Percentiles rank a stretch among this genome's conserved stretches.
phyloP scores from a whole-genome alignment of 2,797 vertebrate species.

The Myripristis jacobus region DNA sequence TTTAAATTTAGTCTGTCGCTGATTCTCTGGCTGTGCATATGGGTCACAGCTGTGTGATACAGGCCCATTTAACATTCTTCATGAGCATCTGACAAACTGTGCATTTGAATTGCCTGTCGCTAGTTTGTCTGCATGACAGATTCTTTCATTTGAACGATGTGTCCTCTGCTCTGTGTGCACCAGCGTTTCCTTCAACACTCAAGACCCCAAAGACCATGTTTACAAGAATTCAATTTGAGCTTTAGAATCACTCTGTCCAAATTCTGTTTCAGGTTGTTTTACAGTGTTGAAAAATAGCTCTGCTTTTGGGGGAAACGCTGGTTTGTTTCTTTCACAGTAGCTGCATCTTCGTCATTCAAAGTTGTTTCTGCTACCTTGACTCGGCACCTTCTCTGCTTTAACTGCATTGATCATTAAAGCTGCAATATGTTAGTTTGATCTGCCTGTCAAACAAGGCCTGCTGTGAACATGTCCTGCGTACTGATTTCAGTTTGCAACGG shows the following conservation, averaged over 20 bases:
- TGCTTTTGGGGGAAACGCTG: slow-evolving; percentile 38
- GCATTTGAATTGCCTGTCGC: slow-evolving; percentile 4
- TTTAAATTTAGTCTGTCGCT: slow-evolving; percentile 1
- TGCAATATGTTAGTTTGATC: neutral
- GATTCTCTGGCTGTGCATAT: neutral
- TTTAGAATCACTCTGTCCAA: neutral
- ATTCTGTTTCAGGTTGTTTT: neutral
- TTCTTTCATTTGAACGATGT: neutral
- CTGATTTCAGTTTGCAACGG: neutral
- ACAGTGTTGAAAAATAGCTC: neutral
- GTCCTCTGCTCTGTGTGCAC: neutral
- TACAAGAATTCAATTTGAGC: neutral
- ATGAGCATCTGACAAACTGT: slow-evolving; percentile 21
- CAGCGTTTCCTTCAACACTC: slow-evolving; percentile 28
- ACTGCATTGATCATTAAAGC: neutral
- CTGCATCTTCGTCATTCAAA: neutral
- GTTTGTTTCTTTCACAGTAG: neutral
- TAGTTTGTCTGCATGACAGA: slow-evolving; percentile 19
- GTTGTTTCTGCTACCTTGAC: neutral
- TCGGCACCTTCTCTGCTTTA: no score
- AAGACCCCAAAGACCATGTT: no score
- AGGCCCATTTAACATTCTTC: slow-evolving; percentile 18
- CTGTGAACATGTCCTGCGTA: neutral
- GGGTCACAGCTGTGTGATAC: neutral
- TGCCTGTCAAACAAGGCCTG: no score